Base-by-base conservation (phyloP, 2,888 invertebrate species). In the Lypha dubia region DNA sequence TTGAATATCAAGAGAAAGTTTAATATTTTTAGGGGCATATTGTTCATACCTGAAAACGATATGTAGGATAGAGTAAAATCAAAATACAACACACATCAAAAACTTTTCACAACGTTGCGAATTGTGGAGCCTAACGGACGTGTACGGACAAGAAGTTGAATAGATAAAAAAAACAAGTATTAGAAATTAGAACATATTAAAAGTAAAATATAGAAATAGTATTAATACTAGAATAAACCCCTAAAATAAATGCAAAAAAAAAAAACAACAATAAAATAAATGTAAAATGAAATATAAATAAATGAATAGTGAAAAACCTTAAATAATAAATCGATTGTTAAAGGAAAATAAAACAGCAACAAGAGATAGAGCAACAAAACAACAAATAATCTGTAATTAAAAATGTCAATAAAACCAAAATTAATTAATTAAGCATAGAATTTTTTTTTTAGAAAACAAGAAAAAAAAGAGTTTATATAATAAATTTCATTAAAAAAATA, bases 41-140 rank as follows among this genome's bases (percentile, higher is more conserved):
- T 22, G 53, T 49, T 46, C 35, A 24, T 32, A 17, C 35, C 13
- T 35, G 9, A n/a, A 32, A 76, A 67, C 11, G 32, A 8, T 24
- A 46, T 15, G 17, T 17, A 63, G 0, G 6, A 49, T 24, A 32
- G 38, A 41, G 44, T 15, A 51, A 38, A 51, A 38, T 44, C 32
- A 58, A 58, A 28, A 65, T 17, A 44, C 56, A 65, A 75, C 65
- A 75, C 65, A 75, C n/a, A 53, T 1, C 3, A 63, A 20, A 77
- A 86, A 87, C 85, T 88, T 88, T 89, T 88, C 89, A 89, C 88
- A 89, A 87, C 87, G 88, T 88, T 87, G 87, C 88, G 88, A 87
- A 88, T 88, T 87, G 89, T 88, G 88, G 87, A 88, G 87, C 86
- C 87, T 87, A 86, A 87, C 87, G 88, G 88, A 88, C 87, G 88